Evolutionary conservation across 2,888 invertebrate species (phyloP).

Genomic region (Dascillus cervinus): DNA sequence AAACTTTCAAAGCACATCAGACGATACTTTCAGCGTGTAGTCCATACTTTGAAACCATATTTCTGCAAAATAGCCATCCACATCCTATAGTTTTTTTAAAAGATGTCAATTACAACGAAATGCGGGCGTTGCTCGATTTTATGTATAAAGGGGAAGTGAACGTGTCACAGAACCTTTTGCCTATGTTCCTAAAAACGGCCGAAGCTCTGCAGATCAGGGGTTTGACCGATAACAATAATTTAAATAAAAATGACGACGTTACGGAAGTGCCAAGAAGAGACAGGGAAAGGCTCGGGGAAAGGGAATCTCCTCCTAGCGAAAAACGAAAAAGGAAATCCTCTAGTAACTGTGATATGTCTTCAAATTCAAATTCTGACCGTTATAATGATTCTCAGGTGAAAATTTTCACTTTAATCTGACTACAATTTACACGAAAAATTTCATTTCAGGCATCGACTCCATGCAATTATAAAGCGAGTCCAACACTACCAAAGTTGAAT

Average conservation of each 20-base stretch:
- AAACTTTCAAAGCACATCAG: constrained; percentile 88
- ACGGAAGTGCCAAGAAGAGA: constrained; percentile 31
- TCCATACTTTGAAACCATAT: constrained; percentile 88
- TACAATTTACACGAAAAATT: not conserved
- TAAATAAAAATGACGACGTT: constrained; percentile 41
- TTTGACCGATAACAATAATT: constrained; percentile 75
- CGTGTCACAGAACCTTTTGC: constrained; percentile 84
- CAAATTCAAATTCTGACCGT: constrained; percentile 54
- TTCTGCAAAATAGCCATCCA: constrained; percentile 80
- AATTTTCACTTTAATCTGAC: constrained; percentile 7
- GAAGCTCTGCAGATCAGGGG: constrained; percentile 86
- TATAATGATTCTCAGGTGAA: constrained; percentile 62
- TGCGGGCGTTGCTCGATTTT: constrained; percentile 83
- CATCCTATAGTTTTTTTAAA: constrained; percentile 89
- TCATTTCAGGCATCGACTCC: constrained; percentile 50
- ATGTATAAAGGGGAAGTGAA: constrained; percentile 81
- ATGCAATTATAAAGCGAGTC: constrained; percentile 60
- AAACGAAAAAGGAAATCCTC: constrained; percentile 59
- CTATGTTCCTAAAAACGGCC: constrained; percentile 86
- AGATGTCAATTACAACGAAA: constrained; percentile 84
- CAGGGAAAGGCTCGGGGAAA: constrained; percentile 24
- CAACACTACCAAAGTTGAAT: constrained; percentile 55
- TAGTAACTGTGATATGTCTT: constrained; percentile 60
- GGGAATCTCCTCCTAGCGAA: constrained; percentile 45
- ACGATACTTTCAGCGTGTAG: constrained; percentile 90